These are phyloP conservation scores for Aptenodytes patagonicus DNA, from an alignment of 2,113 vertebrate genomes.

Conservation along the genomic window DNA sequence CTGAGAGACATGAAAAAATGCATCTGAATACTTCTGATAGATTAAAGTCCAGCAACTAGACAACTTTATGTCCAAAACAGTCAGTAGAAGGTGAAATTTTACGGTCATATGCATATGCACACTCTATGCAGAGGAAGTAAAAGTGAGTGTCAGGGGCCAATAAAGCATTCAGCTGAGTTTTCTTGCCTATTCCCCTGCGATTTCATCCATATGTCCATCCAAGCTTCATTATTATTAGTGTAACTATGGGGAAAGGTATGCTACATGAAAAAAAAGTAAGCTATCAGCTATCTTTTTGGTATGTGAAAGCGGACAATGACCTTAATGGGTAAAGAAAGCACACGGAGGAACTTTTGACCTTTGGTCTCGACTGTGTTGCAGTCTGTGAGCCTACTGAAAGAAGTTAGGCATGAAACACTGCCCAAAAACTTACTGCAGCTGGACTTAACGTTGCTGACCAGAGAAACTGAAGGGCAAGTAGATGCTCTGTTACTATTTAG, in stretches of 20 bases:
- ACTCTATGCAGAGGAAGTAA: background rate
- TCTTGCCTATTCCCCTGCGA: background rate
- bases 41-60: background rate
- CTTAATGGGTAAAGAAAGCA: background rate
- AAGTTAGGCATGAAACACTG: background rate
- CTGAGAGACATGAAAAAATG: background rate
- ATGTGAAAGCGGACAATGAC: background rate
- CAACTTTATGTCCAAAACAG: background rate
- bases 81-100: slow-evolving; percentile 21
- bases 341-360: background rate
- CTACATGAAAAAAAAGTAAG: background rate
- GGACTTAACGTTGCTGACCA: background rate
- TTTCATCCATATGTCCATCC: background rate
- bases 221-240: background rate
- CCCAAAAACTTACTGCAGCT: background rate
- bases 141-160: background rate
- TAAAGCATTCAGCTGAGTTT: background rate
- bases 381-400: background rate
- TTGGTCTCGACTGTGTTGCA: background rate
- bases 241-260: background rate
- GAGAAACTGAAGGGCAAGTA: background rate
- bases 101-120: background rate
- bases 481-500: background rate
- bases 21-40: background rate
- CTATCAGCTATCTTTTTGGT: background rate